phyloP scores from a whole-genome alignment of 2,113 vertebrate species.

The Columba livia region DNA sequence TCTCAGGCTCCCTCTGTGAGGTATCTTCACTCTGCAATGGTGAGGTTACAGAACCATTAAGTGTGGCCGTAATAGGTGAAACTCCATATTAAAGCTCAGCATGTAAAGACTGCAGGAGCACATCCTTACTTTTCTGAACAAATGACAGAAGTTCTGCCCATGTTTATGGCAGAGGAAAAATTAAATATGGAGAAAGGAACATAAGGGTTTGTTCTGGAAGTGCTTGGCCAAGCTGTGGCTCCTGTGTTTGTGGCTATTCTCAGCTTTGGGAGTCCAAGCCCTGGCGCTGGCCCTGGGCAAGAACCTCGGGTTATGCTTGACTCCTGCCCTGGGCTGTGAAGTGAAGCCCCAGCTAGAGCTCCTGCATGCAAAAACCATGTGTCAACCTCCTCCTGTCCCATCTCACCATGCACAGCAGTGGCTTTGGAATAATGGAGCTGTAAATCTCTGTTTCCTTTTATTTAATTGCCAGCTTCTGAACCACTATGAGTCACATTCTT shows the following conservation, averaged over 20 bases:
- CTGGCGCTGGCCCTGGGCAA: rapidly evolving
- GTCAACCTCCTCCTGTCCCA: neutral
- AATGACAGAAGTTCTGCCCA: neutral
- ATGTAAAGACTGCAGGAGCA: neutral
- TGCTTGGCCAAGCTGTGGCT: neutral
- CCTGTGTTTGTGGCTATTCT: neutral
- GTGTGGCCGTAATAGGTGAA: neutral
- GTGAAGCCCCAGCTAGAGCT: neutral
- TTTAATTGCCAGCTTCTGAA: neutral
- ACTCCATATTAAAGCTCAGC: neutral
- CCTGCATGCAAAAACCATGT: neutral
- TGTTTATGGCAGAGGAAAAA: neutral
- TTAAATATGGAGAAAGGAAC: neutral
- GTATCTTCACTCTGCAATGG: neutral
- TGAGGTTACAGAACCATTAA: neutral
- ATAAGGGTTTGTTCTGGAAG: neutral
- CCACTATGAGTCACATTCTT: neutral
- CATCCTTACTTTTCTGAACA: neutral
- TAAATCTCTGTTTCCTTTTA: neutral
- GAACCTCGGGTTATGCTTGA: neutral
- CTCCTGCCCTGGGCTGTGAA: neutral
- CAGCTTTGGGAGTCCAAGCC: neutral
- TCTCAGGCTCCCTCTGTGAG: neutral
- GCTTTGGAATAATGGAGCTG: neutral
- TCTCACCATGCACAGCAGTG: neutral